A percentile compares a stretch with the other conserved stretches of the same genome.
Conservation (phyloP, 2,888 invertebrate genomes). For the Timandra comae region DNA sequence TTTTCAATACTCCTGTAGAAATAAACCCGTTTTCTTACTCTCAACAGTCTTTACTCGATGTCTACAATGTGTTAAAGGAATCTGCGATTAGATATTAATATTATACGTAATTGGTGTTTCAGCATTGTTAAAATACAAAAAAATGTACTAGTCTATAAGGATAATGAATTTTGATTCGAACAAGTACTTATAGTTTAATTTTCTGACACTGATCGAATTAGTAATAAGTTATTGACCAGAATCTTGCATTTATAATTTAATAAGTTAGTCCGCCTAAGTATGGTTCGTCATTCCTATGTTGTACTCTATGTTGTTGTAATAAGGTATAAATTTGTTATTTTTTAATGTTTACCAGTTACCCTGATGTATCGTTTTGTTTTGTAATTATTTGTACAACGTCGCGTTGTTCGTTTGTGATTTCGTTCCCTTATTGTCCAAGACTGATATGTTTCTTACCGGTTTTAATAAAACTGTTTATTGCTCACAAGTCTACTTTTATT, state of each 20-base stretch:
- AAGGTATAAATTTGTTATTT: constrained; percentile 9
- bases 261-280: constrained; percentile 15
- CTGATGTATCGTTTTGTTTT: not conserved
- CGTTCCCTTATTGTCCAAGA: constrained; percentile 18
- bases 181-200: too few relatives aligned
- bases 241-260: constrained; percentile 9
- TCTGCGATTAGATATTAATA: too few relatives aligned
- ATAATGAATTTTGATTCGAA: too few relatives aligned
- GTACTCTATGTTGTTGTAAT: constrained; percentile 10
- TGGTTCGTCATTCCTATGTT: constrained; percentile 13
- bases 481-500: constrained; percentile 17
- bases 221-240: too few relatives aligned
- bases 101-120: too few relatives aligned
- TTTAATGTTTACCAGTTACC: constrained; percentile 2
- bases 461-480: constrained; percentile 22
- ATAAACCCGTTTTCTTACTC: too few relatives aligned
- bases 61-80: too few relatives aligned
- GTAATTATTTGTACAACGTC: not conserved
- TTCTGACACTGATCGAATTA: too few relatives aligned
- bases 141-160: too few relatives aligned
- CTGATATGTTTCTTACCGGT: constrained; percentile 18
- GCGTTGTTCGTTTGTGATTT: constrained; percentile 12
- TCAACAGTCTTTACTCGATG: too few relatives aligned
- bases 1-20: too few relatives aligned
- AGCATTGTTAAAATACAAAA: too few relatives aligned